Evolutionary conservation across 37 sponge, comb jelly and placozoan genomes (phyloP), one percentile per base, ranked within the genome.

Genomic region (Mnemiopsis leidyi): DNA sequence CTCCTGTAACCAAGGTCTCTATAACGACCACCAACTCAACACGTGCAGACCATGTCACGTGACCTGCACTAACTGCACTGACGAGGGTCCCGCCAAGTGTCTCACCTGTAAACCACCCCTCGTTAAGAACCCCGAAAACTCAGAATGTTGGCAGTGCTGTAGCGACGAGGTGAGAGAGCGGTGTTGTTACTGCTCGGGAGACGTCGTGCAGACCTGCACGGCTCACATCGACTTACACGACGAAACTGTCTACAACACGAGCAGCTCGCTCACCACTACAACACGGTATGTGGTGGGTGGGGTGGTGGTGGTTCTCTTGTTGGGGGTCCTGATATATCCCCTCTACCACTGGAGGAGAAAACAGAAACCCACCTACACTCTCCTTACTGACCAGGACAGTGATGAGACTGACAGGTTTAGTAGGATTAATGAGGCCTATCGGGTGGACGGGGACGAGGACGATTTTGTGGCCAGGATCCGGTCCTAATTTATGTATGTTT

Each of bases 111-210:
- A 85, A 26, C 48, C 40, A 5, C 61, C 61, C 26, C 48, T 40
- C 25, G 61, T 40, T 5, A 85, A 85, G 35, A 85, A 85, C 90
- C 2, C 35, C 7, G 36, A 38, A 0, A 33, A 21, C 61, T 24
- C 18, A 2, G 90, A 85, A 18, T 85, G 90, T 61, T 85, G 90
- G 90, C 90, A 38, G 24, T 85, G 90, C 23, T 85, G 90, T 21
- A 40, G 28, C 25, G 61, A 40, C 48, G 61, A 23, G n/a, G 61
- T 39, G 0, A 36, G 16, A 0, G 61, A 40, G 9, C 90, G 36
- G n/a, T 85, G 90, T 28, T 85, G 90, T 61, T 85, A 85, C 90
- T 85, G 90, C 61, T 77, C 79, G 1, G 79, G 79, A 1, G 33
- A 36, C 32, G 36, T 34, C 36, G 16, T 32, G 3, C 30, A 77